phyloP scores from a whole-genome alignment of 2,888 invertebrate genomes.

The Mellilla xanthometata region DNA sequence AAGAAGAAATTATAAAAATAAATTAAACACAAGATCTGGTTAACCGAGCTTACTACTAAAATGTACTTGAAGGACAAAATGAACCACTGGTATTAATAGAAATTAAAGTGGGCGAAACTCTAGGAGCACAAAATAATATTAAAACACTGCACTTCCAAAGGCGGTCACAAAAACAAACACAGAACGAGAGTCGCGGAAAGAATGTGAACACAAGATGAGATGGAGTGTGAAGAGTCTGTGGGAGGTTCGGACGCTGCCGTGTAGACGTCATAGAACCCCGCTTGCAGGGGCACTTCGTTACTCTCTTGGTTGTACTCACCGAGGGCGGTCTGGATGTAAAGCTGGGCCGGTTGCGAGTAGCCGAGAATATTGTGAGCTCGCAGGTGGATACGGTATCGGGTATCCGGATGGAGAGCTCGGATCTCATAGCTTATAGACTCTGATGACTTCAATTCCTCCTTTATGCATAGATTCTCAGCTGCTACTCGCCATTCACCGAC shows the following conservation, averaged over 20 bases:
- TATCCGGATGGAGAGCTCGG: constrained; percentile 87
- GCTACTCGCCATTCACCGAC: constrained; percentile 85
- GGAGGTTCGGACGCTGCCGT: constrained; percentile 60
- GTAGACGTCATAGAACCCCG: constrained; percentile 78
- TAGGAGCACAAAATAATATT: constrained; percentile 46
- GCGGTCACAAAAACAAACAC: constrained; percentile 62
- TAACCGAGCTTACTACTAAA: constrained; percentile 41
- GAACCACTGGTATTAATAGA: constrained; percentile 40
- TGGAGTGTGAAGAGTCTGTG: constrained; percentile 54
- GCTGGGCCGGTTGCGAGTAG: constrained; percentile 88
- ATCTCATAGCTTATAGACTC: constrained; percentile 86
- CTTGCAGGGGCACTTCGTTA: constrained; percentile 70
- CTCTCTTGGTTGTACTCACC: constrained; percentile 87
- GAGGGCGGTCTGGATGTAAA: constrained; percentile 92
- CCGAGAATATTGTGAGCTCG: constrained; percentile 94
- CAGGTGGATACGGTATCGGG: constrained; percentile 92
- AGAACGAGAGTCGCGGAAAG: constrained; percentile 54
- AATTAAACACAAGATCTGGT: constrained; percentile 38
- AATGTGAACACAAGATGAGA: constrained; percentile 53
- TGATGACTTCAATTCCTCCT: constrained; percentile 83
- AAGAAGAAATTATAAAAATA: constrained; percentile 32
- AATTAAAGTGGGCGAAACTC: constrained; percentile 33
- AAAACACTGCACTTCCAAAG: constrained; percentile 44
- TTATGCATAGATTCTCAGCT: constrained; percentile 81
- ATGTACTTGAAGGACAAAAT: constrained; percentile 47